Evolutionary conservation across 1,140 invertebrate genomes (phyloP).

Genomic region (Drosophila sp.): DNA sequence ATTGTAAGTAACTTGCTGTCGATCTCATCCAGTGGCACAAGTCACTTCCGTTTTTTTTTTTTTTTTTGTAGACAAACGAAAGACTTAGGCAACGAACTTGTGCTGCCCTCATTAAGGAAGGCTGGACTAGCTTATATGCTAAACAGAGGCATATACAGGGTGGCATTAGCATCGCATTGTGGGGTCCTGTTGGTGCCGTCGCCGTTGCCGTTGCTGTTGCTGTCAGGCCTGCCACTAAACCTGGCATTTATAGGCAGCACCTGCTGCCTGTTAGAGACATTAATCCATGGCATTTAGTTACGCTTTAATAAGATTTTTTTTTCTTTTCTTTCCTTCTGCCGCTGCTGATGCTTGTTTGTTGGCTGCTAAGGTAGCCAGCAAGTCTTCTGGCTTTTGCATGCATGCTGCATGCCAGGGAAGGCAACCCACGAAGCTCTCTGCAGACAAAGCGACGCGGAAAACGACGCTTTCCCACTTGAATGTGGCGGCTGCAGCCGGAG

Average conservation of each 20-base stretch:
- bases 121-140: conserved; percentile 65
- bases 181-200: conserved; percentile 45
- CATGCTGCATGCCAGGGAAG: conserved; percentile 22
- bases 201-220: conserved; percentile 30
- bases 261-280: conserved; percentile 76
- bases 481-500: background rate
- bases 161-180: conserved; percentile 33
- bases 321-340: conserved; percentile 39
- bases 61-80: conserved; percentile 20
- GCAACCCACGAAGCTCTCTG: conserved; percentile 27
- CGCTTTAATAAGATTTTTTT: conserved; percentile 78
- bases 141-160: conserved; percentile 26
- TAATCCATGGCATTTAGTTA: conserved; percentile 80
- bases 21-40: background rate
- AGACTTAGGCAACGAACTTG: conserved; percentile 58
- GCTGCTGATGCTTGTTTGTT: conserved; percentile 2
- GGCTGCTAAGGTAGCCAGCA: conserved; percentile 6
- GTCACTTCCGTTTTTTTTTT: conserved; percentile 12
- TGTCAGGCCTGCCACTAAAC: conserved; percentile 64
- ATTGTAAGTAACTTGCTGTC: conserved; percentile 23
- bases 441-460: conserved; percentile 59
- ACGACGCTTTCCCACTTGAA: conserved; percentile 13
- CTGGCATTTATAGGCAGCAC: conserved; percentile 72
- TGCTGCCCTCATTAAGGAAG: conserved; percentile 56
- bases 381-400: conserved; percentile 22